A percentile compares a stretch with the other conserved stretches of the same genome.
phyloP scores from a whole-genome alignment of 2,888 invertebrate genomes.

The Dryocosmus kuriphilus region DNA sequence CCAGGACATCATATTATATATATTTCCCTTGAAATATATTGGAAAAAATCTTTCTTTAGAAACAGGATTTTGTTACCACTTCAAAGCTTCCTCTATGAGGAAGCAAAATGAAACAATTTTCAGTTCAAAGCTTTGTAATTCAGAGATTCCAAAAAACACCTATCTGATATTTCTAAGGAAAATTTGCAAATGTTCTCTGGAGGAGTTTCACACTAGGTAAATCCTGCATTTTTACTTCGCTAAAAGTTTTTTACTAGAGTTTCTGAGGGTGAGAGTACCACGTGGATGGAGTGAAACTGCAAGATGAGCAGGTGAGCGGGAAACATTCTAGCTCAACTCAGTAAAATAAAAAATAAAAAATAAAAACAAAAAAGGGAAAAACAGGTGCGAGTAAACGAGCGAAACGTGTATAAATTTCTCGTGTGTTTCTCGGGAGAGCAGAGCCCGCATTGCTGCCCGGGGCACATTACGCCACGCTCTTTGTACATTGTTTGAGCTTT shows the following conservation, averaged over 20 bases:
- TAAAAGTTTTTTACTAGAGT: not conserved
- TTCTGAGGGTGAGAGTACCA: conserved; percentile 25
- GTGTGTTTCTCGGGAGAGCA: conserved; percentile 36
- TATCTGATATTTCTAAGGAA: too few species aligned
- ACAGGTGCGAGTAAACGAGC: conserved; percentile 34
- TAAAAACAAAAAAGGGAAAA: not conserved
- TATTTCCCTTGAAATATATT: too few species aligned
- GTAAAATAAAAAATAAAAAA: conserved; percentile 18
- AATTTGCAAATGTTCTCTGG: too few species aligned
- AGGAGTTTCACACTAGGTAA: not conserved
- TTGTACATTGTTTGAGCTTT: conserved; percentile 74
- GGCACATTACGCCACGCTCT: conserved; percentile 69
- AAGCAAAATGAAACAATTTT: too few species aligned
- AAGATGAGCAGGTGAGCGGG: conserved; percentile 41
- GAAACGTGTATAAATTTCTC: conserved; percentile 30
- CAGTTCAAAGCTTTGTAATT: too few species aligned
- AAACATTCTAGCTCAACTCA: conserved; percentile 15
- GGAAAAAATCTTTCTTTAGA: too few species aligned
- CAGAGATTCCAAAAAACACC: too few species aligned
- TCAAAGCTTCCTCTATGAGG: too few species aligned
- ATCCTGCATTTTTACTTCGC: not conserved
- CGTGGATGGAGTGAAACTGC: conserved; percentile 41
- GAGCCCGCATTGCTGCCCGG: conserved; percentile 63
- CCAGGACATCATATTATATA: too few species aligned
- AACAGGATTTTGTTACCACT: too few species aligned